These are phyloP conservation scores for Zaprionus africanus DNA, from an alignment of 1,140 invertebrate genomes.

Conservation along the genomic window DNA sequence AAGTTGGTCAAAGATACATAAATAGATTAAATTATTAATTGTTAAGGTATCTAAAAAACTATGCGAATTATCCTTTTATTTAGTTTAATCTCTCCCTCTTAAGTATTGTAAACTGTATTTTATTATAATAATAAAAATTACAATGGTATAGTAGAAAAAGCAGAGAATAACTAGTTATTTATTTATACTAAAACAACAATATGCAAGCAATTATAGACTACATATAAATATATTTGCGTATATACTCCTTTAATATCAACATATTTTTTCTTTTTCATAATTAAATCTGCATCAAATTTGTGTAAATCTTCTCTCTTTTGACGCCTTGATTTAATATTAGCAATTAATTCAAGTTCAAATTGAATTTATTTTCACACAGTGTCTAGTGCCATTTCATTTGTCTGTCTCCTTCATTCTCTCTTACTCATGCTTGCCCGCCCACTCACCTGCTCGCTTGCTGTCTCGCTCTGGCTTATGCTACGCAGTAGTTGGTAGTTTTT, in stretches of 20 bases:
- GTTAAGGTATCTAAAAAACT: no score
- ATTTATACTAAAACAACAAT: no score
- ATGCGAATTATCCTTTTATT: no score
- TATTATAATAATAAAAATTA: no score
- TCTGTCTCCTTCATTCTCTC: not conserved
- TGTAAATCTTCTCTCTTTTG: not conserved
- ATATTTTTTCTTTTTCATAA: not conserved
- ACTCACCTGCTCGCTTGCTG: not conserved
- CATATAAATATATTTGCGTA: no score
- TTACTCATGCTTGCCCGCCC: not conserved
- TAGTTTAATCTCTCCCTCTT: no score
- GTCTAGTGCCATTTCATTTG: not conserved
- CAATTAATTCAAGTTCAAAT: slow-evolving; percentile 30
- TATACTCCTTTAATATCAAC: not conserved
- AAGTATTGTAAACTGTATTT: no score
- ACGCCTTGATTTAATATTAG: slow-evolving; percentile 9
- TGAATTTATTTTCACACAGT: slow-evolving; percentile 16
- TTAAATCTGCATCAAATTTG: slow-evolving; percentile 1
- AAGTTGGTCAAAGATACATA: not conserved
- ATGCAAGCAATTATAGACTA: no score
- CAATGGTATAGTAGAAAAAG: no score
- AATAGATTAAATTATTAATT: not conserved
- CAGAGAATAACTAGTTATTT: no score
- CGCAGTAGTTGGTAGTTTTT: slow-evolving; percentile 23
- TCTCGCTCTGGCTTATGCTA: slow-evolving; percentile 5